phyloP scores from a whole-genome alignment of 37 sponge, comb jelly and placozoan genomes.

The Halichondria panicea region DNA sequence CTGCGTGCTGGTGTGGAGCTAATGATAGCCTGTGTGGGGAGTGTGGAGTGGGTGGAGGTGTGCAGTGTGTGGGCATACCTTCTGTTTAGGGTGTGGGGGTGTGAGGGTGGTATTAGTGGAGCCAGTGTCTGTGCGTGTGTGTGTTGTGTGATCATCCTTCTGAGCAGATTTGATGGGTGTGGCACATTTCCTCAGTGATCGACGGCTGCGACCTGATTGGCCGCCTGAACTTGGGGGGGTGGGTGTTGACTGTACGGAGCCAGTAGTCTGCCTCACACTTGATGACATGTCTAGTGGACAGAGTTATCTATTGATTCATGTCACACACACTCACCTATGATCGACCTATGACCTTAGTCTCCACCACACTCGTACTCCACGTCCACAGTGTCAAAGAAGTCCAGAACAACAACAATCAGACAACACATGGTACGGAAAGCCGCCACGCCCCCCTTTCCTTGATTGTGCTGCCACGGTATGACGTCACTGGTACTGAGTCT shows the following conservation, averaged over 20 bases:
- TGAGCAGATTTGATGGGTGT: conserved; percentile 80
- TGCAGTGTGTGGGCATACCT: neutral
- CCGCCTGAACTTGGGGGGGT: conserved; percentile 52
- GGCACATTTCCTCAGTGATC: conserved; percentile 61
- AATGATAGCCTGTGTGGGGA: neutral
- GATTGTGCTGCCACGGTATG: too few species aligned
- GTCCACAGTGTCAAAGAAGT: too few species aligned
- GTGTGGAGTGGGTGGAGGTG: too few species aligned
- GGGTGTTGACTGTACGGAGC: conserved; percentile 51
- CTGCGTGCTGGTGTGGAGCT: conserved; percentile 17
- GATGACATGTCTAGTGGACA: neutral
- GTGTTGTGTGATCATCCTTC: conserved; percentile 18
- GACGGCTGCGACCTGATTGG: conserved; percentile 34
- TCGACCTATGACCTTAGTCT: too few species aligned
- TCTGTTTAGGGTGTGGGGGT: neutral
- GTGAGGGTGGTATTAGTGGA: conserved; percentile 16
- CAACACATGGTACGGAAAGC: too few species aligned
- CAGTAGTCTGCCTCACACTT: too few species aligned
- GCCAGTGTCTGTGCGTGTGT: conserved; percentile 16
- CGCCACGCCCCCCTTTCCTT: too few species aligned
- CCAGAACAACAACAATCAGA: too few species aligned
- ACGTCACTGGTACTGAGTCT: too few species aligned
- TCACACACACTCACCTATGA: neutral
- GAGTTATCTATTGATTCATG: neutral
- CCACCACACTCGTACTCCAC: too few species aligned